Conservation (phyloP, 1,140 invertebrate genomes). For the Cephus cinctus region DNA sequence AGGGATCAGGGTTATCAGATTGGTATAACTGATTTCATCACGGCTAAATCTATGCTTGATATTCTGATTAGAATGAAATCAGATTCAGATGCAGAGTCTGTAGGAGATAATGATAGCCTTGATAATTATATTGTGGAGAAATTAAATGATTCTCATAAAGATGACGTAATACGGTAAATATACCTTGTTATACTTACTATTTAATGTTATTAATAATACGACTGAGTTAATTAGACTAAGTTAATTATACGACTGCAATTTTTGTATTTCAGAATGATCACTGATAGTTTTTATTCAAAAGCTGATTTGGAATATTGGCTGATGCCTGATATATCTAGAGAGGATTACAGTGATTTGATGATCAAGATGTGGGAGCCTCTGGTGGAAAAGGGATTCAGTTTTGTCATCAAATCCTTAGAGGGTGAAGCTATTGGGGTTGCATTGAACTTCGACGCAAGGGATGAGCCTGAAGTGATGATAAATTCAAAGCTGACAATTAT, state of each 20-base stretch:
- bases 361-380: conserved; percentile 66
- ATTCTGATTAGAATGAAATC: conserved; percentile 62
- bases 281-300: conserved; percentile 79
- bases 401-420: conserved; percentile 59
- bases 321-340: conserved; percentile 61
- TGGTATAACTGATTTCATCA: conserved; percentile 78
- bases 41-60: conserved; percentile 67
- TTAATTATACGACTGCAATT: conserved; percentile 1
- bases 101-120: conserved; percentile 26
- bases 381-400: conserved; percentile 69
- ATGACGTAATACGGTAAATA: conserved; percentile 60
- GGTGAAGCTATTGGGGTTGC: conserved; percentile 62
- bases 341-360: conserved; percentile 69
- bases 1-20: conserved; percentile 77
- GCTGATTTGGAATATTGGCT: conserved; percentile 79
- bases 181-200: conserved; percentile 51
- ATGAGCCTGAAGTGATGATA: conserved; percentile 73
- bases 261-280: conserved; percentile 67
- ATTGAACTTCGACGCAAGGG: conserved; percentile 76
- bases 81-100: conserved; percentile 32
- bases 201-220: not conserved
- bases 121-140: conserved; percentile 57
- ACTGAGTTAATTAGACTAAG: no score
- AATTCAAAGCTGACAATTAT: conserved; percentile 67
- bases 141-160: conserved; percentile 63